Base-by-base conservation (phyloP, 2,113 vertebrate genomes). In the Apodemus speciosus region DNA sequence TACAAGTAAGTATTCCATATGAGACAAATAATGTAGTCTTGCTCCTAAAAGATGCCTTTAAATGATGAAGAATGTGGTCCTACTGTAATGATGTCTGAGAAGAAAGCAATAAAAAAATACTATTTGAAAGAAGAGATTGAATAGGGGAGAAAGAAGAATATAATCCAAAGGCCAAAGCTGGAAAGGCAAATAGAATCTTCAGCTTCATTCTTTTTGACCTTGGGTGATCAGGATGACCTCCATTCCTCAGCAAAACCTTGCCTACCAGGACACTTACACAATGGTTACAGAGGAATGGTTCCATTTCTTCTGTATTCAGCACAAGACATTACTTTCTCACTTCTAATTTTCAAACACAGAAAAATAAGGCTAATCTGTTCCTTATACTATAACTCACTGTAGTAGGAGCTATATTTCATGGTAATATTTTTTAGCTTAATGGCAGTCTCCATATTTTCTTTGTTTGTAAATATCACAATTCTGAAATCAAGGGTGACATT, bases 401-500 rank as follows among this genome's bases (percentile, higher is more conserved):
- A 87, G 51, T 53, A 27, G 85, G 51, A 81, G 68, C 92, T 97
- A 92, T 75, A 90, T 51, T 96, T 90, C 30, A 58, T 51, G 20
- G 13, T 27, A 90, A 80, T 69, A 62, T 76, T 85, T 91, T 79
- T 90, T 94, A 92, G 38, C 43, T 88, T 77, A 84, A 91, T 87
- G 38, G 71, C 13, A 87, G 25, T 71, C 18, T 77, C 68, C 84
- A 43, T 83, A 71, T 51, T 84, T 71, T 75, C 43, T 73, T 68
- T 92, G 85, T 56, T 84, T 75, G 30, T 46, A 93, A 95, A 92
- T 79, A 56, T 85, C 90, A 92, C 84, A 86, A 88, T 73, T 88
- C 49, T 90, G 89, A 49, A 91, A n/a, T 79, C 30, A 43, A 95
- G 3, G 56, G 23, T 92, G 85, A 81, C 95, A 95, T 95, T 90